Evolutionary conservation across 2,113 vertebrate species (phyloP), one percentile per base, ranked within the genome.

Genomic region (Butorides virescens): DNA sequence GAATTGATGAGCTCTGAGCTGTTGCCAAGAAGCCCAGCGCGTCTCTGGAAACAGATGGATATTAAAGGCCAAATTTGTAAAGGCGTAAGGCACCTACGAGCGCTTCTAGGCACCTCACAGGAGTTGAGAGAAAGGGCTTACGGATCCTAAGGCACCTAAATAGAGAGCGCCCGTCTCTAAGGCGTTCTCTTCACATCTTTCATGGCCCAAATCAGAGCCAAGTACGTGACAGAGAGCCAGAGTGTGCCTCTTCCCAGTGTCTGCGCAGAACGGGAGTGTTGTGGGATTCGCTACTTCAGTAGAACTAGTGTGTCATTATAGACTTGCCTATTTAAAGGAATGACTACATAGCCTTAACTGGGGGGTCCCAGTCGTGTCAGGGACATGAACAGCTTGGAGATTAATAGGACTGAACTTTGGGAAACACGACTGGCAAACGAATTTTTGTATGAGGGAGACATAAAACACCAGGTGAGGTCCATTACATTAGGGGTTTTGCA

Each of bases 221-320:
- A 26, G 10, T 53, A 17, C 0, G 8, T 77, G 76, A 52, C 44
- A 78, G 53, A 32, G 74, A 53, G 27, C 27, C 2, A 3, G 42
- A 71, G 36, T 4, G 26, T 55, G 8, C 22, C 13, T 71, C 20
- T 71, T 19, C 39, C 9, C 15, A 15, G 44, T 27, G 76, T 34
- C 32, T 91, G 37, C 1, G 3, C 1, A 15, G n/a, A 66, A 22
- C 30, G 17, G 58, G 25, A 44, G 66, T 29, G 49, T 32, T 59
- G 21, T 56, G 76, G 22, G 34, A 39, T 81, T 81, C 9, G 1
- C 8, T 87, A 19, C 58, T 84, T 63, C 6, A 9, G 44, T 26
- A 63, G n/a, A 73, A 53, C 66, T 27, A n/a, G 17, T 0, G 0
- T 42, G 37, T 37, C 2, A 0, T 36, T 42, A 6, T 7, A 34